Evolutionary conservation across 2,888 invertebrate genomes (phyloP), one percentile per base, ranked within the genome.

Genomic region (Chromoteleia sp.): DNA sequence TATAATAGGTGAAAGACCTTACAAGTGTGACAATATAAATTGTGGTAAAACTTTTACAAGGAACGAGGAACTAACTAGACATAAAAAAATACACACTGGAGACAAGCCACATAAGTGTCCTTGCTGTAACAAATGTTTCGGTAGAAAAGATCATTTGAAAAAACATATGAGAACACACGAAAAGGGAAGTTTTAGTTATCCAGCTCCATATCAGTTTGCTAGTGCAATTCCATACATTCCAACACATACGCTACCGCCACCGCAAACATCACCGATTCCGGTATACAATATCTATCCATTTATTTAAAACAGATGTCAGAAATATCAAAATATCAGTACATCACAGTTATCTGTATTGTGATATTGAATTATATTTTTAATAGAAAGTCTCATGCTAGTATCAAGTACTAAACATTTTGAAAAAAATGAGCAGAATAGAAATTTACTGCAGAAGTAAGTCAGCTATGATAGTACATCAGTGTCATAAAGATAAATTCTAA

Each of bases 111-210:
- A 96, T 90, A 95, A 96, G 0, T 99, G 98, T 89, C 93, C 94
- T 0, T 94, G 96, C 14, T 99, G 98, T 88, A 97, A 97, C 2
- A 99, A 99, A 92, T 94, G 96, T 81, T 99, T 98, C 89, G 98
- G 98, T 0, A 94, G 98, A 45, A 96, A 98, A 86, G 98, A 99
- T 90, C 98, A 99, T 90, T 93, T 99, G 74, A 98, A 98, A 92
- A 99, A 98, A 88, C 98, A 99, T 89, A 95, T 96, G 75, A 95
- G 97, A 87, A 98, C 98, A 0, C 98, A 98, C 56, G 90, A 89
- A 14, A 87, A 86, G 1, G 87, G 87, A 61, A 83, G 85, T 12
- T 88, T 84, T 65, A 41, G 73, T 25, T 82, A 73, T 36, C 17
- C 87, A 2, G 63, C 85, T 0, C 61, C 89, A 0, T 86, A 86